phyloP scores from a whole-genome alignment of 2,797 vertebrate species.

The Cichlasoma orientale region DNA sequence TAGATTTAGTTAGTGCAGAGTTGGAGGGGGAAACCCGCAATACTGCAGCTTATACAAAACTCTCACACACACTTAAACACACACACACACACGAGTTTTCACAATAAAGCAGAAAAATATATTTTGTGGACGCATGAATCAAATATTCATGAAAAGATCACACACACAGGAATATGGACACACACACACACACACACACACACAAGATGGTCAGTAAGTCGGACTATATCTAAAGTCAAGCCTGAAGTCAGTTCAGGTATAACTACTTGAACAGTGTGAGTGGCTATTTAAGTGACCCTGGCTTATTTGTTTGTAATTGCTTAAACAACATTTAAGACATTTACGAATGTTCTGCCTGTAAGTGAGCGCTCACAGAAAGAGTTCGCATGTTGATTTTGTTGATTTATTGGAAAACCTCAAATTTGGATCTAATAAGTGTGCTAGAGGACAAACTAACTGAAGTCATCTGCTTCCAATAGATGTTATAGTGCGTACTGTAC shows the following conservation, averaged over 20 bases:
- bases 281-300: background rate
- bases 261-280: background rate
- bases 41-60: conserved; percentile 51
- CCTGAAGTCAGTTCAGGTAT: background rate
- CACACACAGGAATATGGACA: background rate
- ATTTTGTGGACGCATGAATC: background rate
- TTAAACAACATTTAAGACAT: background rate
- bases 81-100: background rate
- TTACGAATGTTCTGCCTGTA: too few relatives aligned
- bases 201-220: background rate
- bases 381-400: background rate
- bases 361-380: too few relatives aligned
- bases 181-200: background rate
- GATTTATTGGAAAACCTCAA: background rate
- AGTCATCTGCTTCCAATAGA: background rate
- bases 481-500: too few relatives aligned
- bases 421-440: background rate
- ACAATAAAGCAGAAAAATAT: conserved; percentile 1
- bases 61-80: background rate
- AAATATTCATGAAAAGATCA: conserved; percentile 7
- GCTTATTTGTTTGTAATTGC: background rate
- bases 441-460: background rate
- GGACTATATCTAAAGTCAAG: background rate
- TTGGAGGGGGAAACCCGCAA: conserved; percentile 56
- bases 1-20: conserved; percentile 60